Evolutionary conservation across 2,888 invertebrate genomes (phyloP).

Genomic region (Lasioglossum zephyrum): DNA sequence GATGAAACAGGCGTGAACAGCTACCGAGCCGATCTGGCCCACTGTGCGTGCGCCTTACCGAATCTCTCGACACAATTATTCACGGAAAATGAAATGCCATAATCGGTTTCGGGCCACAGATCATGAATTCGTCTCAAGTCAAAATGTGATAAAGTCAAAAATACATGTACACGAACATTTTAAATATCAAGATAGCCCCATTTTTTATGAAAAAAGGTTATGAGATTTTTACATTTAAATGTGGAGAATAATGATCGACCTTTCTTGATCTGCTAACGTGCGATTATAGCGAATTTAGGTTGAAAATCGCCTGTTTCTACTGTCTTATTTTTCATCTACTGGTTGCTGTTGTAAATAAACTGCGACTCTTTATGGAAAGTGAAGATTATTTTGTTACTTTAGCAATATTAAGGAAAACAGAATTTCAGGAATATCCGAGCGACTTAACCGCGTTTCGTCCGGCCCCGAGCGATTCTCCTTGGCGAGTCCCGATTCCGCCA

Average conservation of each 20-base stretch:
- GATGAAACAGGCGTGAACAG: too few species aligned
- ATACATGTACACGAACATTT: not conserved
- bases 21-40: too few species aligned
- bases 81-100: too few species aligned
- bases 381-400: too few species aligned
- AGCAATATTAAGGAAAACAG: not conserved
- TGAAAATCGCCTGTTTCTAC: not conserved
- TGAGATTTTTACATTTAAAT: not conserved
- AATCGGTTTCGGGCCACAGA: too few species aligned
- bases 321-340: too few species aligned
- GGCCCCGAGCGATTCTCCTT: not conserved
- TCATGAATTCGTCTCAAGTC: not conserved
- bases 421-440: not conserved
- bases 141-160: not conserved
- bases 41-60: not conserved
- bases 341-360: too few species aligned
- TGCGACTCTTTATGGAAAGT: too few species aligned
- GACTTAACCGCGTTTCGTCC: not conserved
- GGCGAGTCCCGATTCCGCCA: not conserved
- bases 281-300: too few species aligned
- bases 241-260: not conserved
- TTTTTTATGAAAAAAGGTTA: not conserved
- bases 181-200: not conserved
- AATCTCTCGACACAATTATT: too few species aligned
- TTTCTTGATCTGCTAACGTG: too few species aligned